phyloP scores from a whole-genome alignment of 2,113 vertebrate genomes.

The Jacana jacana region DNA sequence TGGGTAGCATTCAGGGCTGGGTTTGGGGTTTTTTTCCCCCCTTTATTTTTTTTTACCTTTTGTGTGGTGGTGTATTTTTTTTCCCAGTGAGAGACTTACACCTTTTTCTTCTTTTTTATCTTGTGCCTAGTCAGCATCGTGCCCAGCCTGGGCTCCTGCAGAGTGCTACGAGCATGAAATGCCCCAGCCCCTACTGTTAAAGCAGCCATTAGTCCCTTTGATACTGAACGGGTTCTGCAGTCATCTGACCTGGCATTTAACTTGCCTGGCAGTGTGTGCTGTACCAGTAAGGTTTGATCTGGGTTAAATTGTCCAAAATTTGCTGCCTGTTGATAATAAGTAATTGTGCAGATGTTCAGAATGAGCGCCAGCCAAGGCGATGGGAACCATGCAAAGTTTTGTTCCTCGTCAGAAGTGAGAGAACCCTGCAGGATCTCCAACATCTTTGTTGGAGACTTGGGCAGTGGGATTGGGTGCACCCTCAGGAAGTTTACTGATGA shows the following conservation, averaged over 20 bases:
- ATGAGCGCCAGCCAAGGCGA: background rate
- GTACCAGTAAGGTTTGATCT: background rate
- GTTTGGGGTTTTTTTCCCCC: no score
- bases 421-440: background rate
- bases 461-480: no score
- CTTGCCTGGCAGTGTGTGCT: background rate
- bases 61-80: background rate
- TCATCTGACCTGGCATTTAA: slow-evolving; percentile 11
- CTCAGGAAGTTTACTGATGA: no score
- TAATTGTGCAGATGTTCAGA: background rate
- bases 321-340: background rate
- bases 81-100: background rate
- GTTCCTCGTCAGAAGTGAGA: background rate
- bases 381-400: background rate
- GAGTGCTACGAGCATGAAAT: no score
- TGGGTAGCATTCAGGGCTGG: background rate
- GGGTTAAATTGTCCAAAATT: background rate
- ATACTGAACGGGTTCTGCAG: background rate
- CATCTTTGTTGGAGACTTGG: no score
- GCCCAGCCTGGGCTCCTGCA: no score
- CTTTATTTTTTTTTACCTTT: no score
- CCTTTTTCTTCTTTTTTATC: no score
- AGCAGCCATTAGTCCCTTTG: background rate
- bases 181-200: background rate
- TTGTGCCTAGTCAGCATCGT: background rate